Conservation (phyloP, 92 coral and sea anemone genomes). For the Paragorgia papillata region DNA sequence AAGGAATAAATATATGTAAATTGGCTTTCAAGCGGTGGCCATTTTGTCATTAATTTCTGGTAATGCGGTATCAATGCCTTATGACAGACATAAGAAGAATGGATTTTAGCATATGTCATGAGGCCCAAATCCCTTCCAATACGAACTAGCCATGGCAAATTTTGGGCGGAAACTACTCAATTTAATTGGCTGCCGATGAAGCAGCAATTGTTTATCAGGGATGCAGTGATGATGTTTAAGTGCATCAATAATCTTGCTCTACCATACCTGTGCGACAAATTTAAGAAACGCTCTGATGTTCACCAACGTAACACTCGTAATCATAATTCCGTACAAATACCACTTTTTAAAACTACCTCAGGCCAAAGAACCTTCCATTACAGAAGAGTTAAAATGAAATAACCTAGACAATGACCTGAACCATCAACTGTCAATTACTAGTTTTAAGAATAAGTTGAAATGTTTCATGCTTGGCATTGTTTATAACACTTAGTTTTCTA, state of each 20-base stretch:
- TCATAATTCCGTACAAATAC: slow-evolving; percentile 31
- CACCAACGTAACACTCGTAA: slow-evolving; percentile 32
- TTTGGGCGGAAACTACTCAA: too few species aligned
- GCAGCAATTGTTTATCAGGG: slow-evolving; percentile 44
- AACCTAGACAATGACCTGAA: slow-evolving; percentile 15
- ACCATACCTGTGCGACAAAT: slow-evolving; percentile 21
- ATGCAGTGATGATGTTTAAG: slow-evolving; percentile 39
- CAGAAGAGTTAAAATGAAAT: slow-evolving; percentile 37
- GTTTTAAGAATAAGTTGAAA: slow-evolving; percentile 26
- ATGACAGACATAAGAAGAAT: too few species aligned
- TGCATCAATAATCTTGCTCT: slow-evolving; percentile 38
- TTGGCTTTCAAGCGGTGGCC: too few species aligned
- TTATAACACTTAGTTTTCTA: neutral
- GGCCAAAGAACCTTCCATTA: slow-evolving; percentile 40
- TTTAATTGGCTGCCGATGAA: slow-evolving; percentile 55
- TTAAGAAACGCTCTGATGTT: slow-evolving; percentile 30
- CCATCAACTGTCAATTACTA: slow-evolving; percentile 1
- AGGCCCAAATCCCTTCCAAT: too few species aligned
- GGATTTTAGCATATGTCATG: too few species aligned
- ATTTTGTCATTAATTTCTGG: too few species aligned
- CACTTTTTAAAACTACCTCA: slow-evolving; percentile 25
- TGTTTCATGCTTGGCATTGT: neutral
- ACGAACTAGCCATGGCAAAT: too few species aligned
- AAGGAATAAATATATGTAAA: too few species aligned
- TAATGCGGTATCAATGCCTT: too few species aligned